Base-by-base conservation (phyloP, 2,113 vertebrate species). In the Aldabrachelys gigantea region DNA sequence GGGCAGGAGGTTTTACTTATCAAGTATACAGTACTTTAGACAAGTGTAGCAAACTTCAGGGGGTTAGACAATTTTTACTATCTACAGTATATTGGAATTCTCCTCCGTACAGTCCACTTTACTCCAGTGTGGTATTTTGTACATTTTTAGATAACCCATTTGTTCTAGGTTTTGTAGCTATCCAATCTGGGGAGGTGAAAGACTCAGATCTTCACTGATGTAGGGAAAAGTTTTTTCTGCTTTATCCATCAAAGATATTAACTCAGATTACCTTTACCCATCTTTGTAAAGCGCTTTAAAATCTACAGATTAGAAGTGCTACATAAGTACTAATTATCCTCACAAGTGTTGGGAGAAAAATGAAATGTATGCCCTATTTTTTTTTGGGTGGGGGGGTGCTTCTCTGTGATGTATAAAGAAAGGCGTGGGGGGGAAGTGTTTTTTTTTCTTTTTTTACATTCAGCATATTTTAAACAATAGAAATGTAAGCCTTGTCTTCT, bases 1-100 rank as follows among this genome's bases (percentile, higher is more conserved):
- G 96, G 97, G 96, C 96, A 98, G 96, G 96, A 98, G 95, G 94
- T 93, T 97, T 92, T 96, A 97, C 96, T 96, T 97, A 88, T 3
- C 13, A 95, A 97, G 93, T 94, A 94, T 78, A 92, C 35, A 94
- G 95, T 95, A 94, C 94, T 97, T 97, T 87, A 94, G 94, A 93
- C 10, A 11, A 96, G 94, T 86, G 88, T 97, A 94, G 88, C 94
- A 97, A 97, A 97, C 91, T 97, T 96, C 93, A 95, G 83, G 95
- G 82, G 84, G 81, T 91, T 95, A 94, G 78, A 35, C 79, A 87
- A 6, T 91, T 87, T 88, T 93, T 94, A 94, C 78, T 96, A 65
- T 89, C 92, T 93, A 87, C 92, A 97, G 93, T 85, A 85, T 44
- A 53, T 76, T 56, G 81, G 86, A 84, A 97, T 92, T 24, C 25